These are phyloP conservation scores for Heliconius ismenius DNA, from an alignment of 2,888 invertebrate species.

Conservation along the genomic window DNA sequence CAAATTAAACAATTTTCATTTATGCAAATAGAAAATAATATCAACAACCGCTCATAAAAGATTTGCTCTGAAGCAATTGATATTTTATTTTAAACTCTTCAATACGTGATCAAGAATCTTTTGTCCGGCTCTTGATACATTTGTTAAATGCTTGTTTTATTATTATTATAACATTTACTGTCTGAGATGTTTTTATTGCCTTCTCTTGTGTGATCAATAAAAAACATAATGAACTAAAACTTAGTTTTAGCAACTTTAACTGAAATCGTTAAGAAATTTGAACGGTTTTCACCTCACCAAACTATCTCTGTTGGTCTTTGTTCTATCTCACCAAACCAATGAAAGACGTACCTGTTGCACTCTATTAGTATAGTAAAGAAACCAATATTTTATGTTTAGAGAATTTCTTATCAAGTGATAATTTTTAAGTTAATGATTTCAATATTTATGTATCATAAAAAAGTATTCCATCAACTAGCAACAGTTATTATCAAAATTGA, in stretches of 20 bases:
- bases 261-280: no score
- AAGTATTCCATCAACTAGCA: conserved; percentile 29
- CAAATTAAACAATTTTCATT: neutral
- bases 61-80: neutral
- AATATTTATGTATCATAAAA: neutral
- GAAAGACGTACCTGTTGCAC: no score
- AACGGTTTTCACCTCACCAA: no score
- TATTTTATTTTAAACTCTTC: neutral
- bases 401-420: neutral
- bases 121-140: neutral
- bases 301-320: no score
- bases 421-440: neutral
- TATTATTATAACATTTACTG: neutral
- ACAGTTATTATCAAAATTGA: conserved; percentile 59
- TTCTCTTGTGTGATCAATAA: neutral
- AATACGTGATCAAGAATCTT: conserved; percentile 1
- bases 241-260: no score
- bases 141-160: neutral
- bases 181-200: neutral
- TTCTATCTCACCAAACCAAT: no score
- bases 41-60: no score
- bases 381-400: no score
- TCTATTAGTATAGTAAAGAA: no score
- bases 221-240: no score
- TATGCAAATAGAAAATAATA: neutral